Evolutionary conservation across 2,888 invertebrate genomes (phyloP).

Genomic region (Labia minor): DNA sequence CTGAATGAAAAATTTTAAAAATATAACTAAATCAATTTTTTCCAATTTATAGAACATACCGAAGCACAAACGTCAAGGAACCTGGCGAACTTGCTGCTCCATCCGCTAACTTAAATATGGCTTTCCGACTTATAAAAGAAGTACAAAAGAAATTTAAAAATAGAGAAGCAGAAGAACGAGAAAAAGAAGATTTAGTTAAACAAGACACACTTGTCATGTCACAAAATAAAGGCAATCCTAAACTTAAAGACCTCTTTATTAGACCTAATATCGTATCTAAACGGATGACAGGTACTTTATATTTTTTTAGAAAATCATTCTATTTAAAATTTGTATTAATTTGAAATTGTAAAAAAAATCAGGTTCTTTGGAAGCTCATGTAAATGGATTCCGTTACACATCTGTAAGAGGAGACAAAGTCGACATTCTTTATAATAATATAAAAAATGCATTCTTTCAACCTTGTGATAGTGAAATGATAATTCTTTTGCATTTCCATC

Average conservation of each 20-base stretch:
- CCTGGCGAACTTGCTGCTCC: slow-evolving; percentile 91
- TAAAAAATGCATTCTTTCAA: slow-evolving; percentile 98
- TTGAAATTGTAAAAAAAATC: slow-evolving; percentile 19
- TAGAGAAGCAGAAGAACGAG: slow-evolving; percentile 94
- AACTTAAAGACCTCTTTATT: slow-evolving; percentile 93
- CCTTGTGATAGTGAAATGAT: slow-evolving; percentile 99
- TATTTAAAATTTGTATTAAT: neutral
- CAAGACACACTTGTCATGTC: slow-evolving; percentile 92
- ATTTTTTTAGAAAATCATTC: no score
- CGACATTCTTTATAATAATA: slow-evolving; percentile 97
- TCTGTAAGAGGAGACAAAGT: slow-evolving; percentile 99
- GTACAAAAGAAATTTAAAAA: slow-evolving; percentile 98
- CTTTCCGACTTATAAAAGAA: slow-evolving; percentile 96
- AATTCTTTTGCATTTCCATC: slow-evolving; percentile 94
- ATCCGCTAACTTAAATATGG: slow-evolving; percentile 89
- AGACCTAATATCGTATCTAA: slow-evolving; percentile 97
- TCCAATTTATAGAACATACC: slow-evolving; percentile 61
- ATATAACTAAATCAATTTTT: no score
- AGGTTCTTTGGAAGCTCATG: slow-evolving; percentile 83
- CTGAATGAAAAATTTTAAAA: no score
- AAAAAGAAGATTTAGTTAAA: slow-evolving; percentile 97
- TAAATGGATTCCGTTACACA: slow-evolving; percentile 93
- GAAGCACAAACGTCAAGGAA: slow-evolving; percentile 94
- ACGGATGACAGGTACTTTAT: slow-evolving; percentile 64
- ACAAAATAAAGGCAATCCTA: slow-evolving; percentile 93